Base-by-base conservation (phyloP, 2,797 vertebrate species). In the Acrossocheilus fasciatus region DNA sequence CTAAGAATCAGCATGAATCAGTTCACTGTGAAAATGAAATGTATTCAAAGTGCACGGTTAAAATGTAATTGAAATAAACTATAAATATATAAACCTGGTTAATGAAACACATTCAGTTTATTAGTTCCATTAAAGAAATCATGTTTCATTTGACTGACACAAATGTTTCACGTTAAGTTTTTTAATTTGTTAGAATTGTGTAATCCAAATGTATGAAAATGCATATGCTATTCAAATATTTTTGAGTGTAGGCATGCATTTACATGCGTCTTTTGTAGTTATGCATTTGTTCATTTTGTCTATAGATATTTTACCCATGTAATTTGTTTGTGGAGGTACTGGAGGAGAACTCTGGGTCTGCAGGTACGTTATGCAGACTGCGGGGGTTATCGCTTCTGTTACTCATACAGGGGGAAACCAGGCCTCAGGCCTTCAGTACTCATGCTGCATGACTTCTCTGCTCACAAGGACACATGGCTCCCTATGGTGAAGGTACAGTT, bases 401-500 rank as follows among this genome's bases (percentile, higher is more conserved):
- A 98, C 87, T 96, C 97, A 12, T 96, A 91, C 92, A 96, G 98
- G 92, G 98, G 98, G 66, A 97, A 96, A 86, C 95, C 97, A 3
- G 96, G 98, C 11, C 89, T 93, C 87, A 96, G 94, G 75, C 98
- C 98, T 0, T 98, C 98, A 86, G 93, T 99, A 89, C 94, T 99
- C 64, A 97, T 99, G 97, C 92, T 99, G 69, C 98, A 99, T 0
- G 97, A 97, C 8, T 99, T 99, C 93, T 98, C 98, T 11, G 96
- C 97, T 30, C 96, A 99, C 93, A 99, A 99, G 92, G 98, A 99
- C 92, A 96, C 96, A 88, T 99, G 98, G 98, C 95, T 99, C 52
- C 96, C 95, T 45, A 92, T 99, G 79, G 95, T 98, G 89, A 99
- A 99, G 98, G 98, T 99, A 85, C 18, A 39, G 36, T 43, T 20